Evolutionary conservation across 2,113 vertebrate species (phyloP).

Genomic region (Dolichotis patagonum): DNA sequence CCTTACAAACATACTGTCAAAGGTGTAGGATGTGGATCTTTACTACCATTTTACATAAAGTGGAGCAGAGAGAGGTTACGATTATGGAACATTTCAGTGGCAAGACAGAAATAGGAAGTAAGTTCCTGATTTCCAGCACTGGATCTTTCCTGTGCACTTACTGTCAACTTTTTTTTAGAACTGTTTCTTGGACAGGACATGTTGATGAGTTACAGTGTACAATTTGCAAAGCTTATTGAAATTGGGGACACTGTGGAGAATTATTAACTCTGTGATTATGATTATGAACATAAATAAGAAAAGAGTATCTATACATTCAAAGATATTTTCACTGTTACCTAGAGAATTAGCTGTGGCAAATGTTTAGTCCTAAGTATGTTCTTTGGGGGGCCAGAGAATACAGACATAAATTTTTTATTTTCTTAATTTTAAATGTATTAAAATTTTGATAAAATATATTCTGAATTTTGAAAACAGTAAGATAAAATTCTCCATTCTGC

Average conservation of each 20-base stretch:
- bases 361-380: neutral
- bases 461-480: neutral
- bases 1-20: neutral
- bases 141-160: rapidly evolving
- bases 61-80: neutral
- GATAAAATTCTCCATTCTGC: neutral
- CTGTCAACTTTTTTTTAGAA: neutral
- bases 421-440: neutral
- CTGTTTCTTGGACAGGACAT: neutral
- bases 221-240: constrained; percentile 15
- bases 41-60: neutral
- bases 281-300: constrained; percentile 49
- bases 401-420: neutral
- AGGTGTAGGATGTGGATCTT: neutral
- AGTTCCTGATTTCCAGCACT: neutral
- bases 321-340: neutral
- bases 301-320: neutral
- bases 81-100: neutral
- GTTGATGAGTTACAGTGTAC: neutral
- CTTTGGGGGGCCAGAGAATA: neutral
- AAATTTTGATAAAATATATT: neutral
- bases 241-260: neutral
- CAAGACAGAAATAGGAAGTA: neutral
- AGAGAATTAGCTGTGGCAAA: neutral
- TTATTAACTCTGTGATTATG: neutral